Base-by-base conservation (phyloP, 2,797 vertebrate genomes). In the Sebastes cheni region DNA sequence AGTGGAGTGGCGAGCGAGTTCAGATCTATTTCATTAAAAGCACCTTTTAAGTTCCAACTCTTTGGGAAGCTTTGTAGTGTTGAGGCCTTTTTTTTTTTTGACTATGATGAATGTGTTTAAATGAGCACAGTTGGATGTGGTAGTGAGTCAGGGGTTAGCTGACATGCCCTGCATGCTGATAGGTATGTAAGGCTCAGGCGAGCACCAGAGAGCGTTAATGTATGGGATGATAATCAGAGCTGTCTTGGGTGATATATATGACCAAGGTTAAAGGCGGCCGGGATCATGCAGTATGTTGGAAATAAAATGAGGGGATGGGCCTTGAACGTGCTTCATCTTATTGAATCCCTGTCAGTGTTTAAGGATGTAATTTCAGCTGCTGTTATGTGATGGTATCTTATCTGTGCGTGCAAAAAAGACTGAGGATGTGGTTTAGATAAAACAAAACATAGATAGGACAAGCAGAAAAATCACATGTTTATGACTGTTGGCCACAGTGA, bases 111-210 rank as follows among this genome's bases (percentile, higher is more conserved):
- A 75, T 67, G 80, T 66, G 58, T 82, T 18, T 29, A 75, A 88
- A 83, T 84, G 83, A 87, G 18, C 50, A 23, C 65, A 65, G 87
- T 80, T 69, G 8, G 75, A 88, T 88, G 85, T 77, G 3, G 84
- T 83, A 55, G 75, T 55, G 74, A 88, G 77, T 71, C 70, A 61
- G 78, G 58, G 71, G 82, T 80, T 72, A 70, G 78, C 72, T 2
- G 69, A 85, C 82, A 87, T 67, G 80, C 18, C 55, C 64, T 64
- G 87, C 88, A 89, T 84, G 65, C 88, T 89, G 86, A 92, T 81
- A 1, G 71, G 56, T 65, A 59, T 42, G 67, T 14, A 32, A 39
- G 54, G 64, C 55, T 50, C 68, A 34, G 56, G 60, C 54, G 2
- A 79, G 60, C 50, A 5, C 10, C 68, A 67, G 27, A 64, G 27